Conservation (phyloP, 1,140 invertebrate genomes). For the Papilio polyxenes region DNA sequence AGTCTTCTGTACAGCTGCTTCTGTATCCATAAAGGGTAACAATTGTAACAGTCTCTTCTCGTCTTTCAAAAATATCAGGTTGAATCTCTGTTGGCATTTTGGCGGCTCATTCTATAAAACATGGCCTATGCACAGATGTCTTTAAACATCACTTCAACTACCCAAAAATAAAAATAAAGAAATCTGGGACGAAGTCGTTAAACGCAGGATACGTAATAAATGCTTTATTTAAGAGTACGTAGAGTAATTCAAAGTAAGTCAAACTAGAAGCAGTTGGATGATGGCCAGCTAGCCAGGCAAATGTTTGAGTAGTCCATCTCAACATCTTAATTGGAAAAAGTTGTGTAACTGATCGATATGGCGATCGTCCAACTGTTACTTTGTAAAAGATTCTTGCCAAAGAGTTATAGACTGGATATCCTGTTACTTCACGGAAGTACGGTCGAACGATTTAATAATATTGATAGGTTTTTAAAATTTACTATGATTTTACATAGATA, state of each 20-base stretch:
- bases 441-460: background rate
- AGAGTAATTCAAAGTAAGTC: constrained; percentile 20
- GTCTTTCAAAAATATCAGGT: no score
- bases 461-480: background rate
- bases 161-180: background rate
- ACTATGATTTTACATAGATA: background rate
- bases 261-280: constrained; percentile 31
- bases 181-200: constrained; percentile 2
- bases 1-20: no score
- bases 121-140: no score
- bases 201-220: constrained; percentile 3
- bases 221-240: background rate
- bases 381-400: constrained; percentile 25
- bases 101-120: no score
- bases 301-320: constrained; percentile 24
- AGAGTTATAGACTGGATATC: background rate
- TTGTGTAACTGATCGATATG: constrained; percentile 39
- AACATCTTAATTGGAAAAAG: constrained; percentile 39
- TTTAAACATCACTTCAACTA: no score
- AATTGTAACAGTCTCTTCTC: no score
- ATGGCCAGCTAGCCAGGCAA: constrained; percentile 16
- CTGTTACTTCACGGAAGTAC: background rate
- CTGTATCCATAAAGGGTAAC: no score
- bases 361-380: constrained; percentile 37
- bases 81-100: no score